Base-by-base conservation (phyloP, 2,113 vertebrate genomes). In the Catharus minimus region DNA sequence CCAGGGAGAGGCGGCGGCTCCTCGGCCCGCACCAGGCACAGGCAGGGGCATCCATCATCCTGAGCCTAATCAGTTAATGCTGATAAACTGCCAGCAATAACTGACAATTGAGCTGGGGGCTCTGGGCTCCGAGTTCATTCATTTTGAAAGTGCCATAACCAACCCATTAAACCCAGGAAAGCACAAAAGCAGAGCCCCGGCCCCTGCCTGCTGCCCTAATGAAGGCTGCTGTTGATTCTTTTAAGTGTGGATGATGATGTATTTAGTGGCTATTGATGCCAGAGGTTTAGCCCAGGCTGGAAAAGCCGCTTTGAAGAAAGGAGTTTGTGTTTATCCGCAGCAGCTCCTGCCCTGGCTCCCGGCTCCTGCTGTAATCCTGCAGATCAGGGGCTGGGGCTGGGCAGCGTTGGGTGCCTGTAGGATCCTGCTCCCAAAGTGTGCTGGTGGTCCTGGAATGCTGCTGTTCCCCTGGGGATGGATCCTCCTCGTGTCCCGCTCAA, bases 61-160 rank as follows among this genome's bases (percentile, higher is more conserved):
- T 68, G 71, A 96, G 96, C 58, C 95, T 97, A 97, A 97, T 98
- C 97, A 97, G 97, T 97, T 97, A 97, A 98, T 95, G 94, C 97
- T 97, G 97, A 98, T 97, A 97, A 98, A 98, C 97, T 97, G 97
- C 98, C 96, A 95, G 97, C 97, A 98, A 97, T 98, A 97, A 97
- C 97, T 97, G 97, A 96, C 98, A 97, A 96, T 97, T 93, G 97
- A 94, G 80, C 95, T 41, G 85, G 86, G 76, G 89, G 92, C 78
- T 86, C 56, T 77, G 88, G 82, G 96, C 95, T 76, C 50, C 28
- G 79, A 95, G 96, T 97, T 97, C 96, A 94, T 97, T 97, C 96
- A 76, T 97, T 97, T 84, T 93, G 93, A 89, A 95, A 97, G 97
- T 87, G 94, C 83, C 64, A 86, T 93, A 94, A 95, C 81, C 52